phyloP scores from a whole-genome alignment of 2,113 vertebrate genomes.

The Eira barbara region DNA sequence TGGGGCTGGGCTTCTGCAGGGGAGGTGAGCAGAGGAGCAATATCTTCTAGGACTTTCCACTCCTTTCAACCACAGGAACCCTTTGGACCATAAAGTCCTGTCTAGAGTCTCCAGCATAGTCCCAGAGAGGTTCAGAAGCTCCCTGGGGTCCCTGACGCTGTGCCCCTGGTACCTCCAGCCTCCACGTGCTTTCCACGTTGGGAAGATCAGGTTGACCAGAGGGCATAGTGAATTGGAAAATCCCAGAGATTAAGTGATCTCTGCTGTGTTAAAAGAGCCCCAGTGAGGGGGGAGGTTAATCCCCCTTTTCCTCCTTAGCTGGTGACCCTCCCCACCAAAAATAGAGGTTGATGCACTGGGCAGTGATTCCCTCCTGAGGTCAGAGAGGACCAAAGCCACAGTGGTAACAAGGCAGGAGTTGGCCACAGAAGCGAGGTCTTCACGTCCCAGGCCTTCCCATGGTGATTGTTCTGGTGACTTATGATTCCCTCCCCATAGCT shows the following conservation, averaged over 20 bases:
- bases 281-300: background rate
- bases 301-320: background rate
- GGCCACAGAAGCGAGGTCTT: background rate
- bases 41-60: background rate
- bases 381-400: background rate
- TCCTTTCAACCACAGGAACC: background rate
- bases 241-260: background rate
- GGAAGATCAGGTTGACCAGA: background rate
- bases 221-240: background rate
- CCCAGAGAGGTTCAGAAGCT: background rate
- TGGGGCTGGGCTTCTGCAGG: background rate
- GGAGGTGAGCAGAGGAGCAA: background rate
- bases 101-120: background rate
- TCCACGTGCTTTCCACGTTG: background rate
- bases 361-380: background rate
- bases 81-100: fast-evolving
- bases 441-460: fast-evolving
- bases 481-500: background rate
- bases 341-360: background rate
- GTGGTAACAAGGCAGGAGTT: background rate
- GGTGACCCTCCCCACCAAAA: background rate
- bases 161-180: fast-evolving
- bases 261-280: background rate
- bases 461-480: background rate
- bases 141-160: background rate